Conservation (phyloP, 2,113 vertebrate species). For the Cepphus grylle region DNA sequence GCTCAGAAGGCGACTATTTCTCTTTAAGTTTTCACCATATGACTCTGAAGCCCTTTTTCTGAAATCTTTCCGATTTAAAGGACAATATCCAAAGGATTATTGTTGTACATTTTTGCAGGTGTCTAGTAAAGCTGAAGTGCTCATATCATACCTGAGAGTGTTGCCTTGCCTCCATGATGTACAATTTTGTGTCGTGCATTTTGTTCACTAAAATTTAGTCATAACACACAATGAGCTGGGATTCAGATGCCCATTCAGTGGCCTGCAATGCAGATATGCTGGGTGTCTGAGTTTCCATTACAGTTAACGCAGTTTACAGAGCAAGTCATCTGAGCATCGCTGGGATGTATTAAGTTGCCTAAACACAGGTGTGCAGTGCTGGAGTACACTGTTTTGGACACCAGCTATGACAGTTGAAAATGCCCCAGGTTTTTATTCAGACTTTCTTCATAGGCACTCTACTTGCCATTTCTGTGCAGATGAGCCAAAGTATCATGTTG, state of each 20-base stretch:
- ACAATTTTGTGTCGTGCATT: neutral
- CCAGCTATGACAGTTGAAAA: neutral
- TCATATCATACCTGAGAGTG: neutral
- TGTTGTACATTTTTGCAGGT: neutral
- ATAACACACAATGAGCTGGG: neutral
- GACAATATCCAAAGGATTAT: neutral
- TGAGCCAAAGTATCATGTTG: neutral
- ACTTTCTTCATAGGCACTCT: neutral
- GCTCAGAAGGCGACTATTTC: neutral
- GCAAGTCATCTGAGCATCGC: neutral
- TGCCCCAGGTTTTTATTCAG: neutral
- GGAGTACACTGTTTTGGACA: neutral
- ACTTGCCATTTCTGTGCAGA: neutral
- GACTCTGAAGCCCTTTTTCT: neutral
- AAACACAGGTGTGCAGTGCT: neutral
- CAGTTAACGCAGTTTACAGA: neutral
- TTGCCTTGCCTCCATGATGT: neutral
- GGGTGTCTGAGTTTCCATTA: neutral
- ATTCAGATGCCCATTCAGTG: neutral
- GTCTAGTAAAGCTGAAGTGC: neutral
- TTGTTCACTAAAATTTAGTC: neutral
- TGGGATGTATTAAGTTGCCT: neutral
- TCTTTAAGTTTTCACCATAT: neutral
- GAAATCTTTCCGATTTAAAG: neutral
- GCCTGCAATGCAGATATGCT: neutral